Percentiles rank a stretch among this genome's conserved stretches.
These are phyloP conservation scores for Heliothis peltigera DNA, from an alignment of 2,888 invertebrate genomes.

Conservation along the genomic window DNA sequence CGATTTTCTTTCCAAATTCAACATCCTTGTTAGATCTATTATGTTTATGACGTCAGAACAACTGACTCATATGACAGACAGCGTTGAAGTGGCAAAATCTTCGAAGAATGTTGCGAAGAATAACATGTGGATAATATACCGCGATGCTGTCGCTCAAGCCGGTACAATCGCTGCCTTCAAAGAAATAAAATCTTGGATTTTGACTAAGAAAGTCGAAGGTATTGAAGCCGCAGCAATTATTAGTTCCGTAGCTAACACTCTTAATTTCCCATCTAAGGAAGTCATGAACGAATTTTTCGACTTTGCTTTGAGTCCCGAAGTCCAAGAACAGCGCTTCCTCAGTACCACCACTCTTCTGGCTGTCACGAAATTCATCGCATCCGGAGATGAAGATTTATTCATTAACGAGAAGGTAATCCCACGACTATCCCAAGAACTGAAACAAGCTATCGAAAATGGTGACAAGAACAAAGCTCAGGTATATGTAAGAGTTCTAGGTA, in stretches of 20 bases:
- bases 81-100: slow-evolving; percentile 83
- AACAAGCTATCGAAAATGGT: slow-evolving; percentile 85
- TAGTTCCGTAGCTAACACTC: slow-evolving; percentile 84
- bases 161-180: slow-evolving; percentile 92
- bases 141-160: slow-evolving; percentile 91
- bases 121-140: slow-evolving; percentile 90
- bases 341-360: slow-evolving; percentile 90
- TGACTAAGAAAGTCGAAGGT: slow-evolving; percentile 85
- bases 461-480: slow-evolving; percentile 90
- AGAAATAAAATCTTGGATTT: slow-evolving; percentile 90
- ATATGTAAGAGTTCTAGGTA: slow-evolving; percentile 91
- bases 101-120: slow-evolving; percentile 78
- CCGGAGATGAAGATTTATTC: slow-evolving; percentile 89
- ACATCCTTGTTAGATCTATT: slow-evolving; percentile 88
- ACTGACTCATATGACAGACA: slow-evolving; percentile 86
- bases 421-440: slow-evolving; percentile 87
- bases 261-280: slow-evolving; percentile 90
- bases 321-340: slow-evolving; percentile 84
- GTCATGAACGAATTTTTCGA: slow-evolving; percentile 90
- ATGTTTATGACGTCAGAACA: slow-evolving; percentile 91
- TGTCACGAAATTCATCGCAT: slow-evolving; percentile 89
- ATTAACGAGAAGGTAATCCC: slow-evolving; percentile 90
- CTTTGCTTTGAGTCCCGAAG: slow-evolving; percentile 87
- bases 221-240: slow-evolving; percentile 91
- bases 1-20: slow-evolving; percentile 91